phyloP scores from a whole-genome alignment of 2,797 vertebrate species.

The Heterohyrax brucei region DNA sequence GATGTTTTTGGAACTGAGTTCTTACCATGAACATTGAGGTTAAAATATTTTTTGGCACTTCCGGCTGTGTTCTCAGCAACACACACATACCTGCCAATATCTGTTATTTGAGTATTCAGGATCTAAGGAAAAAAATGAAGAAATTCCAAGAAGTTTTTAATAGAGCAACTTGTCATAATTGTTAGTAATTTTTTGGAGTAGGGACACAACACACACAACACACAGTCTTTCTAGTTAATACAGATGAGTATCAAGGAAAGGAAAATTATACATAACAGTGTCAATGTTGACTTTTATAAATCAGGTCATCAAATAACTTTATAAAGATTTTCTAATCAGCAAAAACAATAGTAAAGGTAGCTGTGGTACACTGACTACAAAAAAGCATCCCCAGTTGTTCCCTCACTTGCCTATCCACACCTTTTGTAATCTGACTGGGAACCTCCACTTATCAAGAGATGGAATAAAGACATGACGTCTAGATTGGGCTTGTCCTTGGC shows the following conservation, averaged over 20 bases:
- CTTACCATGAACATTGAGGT: slow-evolving; percentile 97
- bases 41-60: slow-evolving; percentile 96
- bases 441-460: background rate
- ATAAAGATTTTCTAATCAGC: slow-evolving; percentile 39
- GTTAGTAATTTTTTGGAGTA: slow-evolving; percentile 14
- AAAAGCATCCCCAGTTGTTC: background rate
- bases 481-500: background rate
- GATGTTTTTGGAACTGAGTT: slow-evolving; percentile 41
- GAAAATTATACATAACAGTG: background rate
- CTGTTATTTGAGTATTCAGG: slow-evolving; percentile 93
- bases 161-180: background rate
- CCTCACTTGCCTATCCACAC: background rate
- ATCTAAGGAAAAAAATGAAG: slow-evolving; percentile 91
- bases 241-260: background rate
- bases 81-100: slow-evolving; percentile 96
- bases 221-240: background rate
- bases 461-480: background rate
- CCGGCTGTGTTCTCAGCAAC: slow-evolving; percentile 96
- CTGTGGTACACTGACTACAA: background rate
- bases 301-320: background rate
- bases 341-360: slow-evolving; percentile 18
- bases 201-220: background rate
- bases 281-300: background rate
- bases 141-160: slow-evolving; percentile 58
- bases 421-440: background rate